These are phyloP conservation scores for Aselliscus stoliczkanus DNA, from an alignment of 2,797 vertebrate genomes.

Conservation along the genomic window DNA sequence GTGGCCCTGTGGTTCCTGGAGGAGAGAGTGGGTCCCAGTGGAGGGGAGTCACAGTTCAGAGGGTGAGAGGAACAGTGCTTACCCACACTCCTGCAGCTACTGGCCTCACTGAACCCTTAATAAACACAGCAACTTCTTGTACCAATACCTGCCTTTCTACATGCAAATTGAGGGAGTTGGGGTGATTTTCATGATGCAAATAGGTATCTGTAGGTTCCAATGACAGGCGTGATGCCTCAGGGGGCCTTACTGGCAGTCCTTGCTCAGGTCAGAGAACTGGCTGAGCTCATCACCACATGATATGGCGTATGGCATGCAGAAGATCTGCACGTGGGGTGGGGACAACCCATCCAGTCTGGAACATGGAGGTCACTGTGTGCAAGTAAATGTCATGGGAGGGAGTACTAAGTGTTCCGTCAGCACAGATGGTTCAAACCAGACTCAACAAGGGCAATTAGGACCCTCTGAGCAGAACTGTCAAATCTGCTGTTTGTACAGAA, in stretches of 20 bases:
- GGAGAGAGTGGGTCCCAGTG: neutral
- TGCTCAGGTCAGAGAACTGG: neutral
- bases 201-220: neutral
- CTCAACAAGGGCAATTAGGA: neutral
- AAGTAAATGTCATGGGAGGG: neutral
- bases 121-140: neutral
- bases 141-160: neutral
- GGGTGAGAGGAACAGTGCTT: neutral
- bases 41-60: neutral
- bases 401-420: neutral
- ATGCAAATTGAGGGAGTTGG: neutral
- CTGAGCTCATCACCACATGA: neutral
- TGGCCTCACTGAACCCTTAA: neutral
- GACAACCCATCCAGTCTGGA: neutral
- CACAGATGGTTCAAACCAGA: constrained; percentile 5
- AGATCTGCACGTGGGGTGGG: fast-evolving
- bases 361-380: neutral
- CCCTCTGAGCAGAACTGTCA: constrained; percentile 45
- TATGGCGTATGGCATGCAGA: neutral
- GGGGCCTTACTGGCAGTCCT: neutral
- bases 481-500: neutral
- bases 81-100: neutral
- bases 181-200: neutral
- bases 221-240: neutral
- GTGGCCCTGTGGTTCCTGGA: neutral